A percentile compares a stretch with the other conserved stretches of the same genome.
phyloP scores from a whole-genome alignment of 2,888 invertebrate genomes.

The Creontiades dilutus region DNA sequence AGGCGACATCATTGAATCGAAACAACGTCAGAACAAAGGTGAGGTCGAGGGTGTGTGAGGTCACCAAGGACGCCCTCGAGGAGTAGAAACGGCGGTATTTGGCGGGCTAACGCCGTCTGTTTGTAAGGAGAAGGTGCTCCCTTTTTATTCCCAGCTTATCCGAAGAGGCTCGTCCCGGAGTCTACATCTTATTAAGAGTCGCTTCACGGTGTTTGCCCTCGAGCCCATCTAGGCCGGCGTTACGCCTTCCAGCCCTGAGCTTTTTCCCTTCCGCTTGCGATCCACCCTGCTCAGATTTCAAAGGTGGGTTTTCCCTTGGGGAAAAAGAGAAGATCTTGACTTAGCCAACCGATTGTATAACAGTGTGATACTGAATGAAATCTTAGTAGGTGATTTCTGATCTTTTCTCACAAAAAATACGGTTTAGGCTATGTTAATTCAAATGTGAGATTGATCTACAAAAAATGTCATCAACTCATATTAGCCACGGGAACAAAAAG shows the following conservation, averaged over 20 bases:
- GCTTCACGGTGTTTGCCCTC: constrained; percentile 32
- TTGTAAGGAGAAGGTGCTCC: neutral
- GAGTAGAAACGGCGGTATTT: constrained; percentile 27
- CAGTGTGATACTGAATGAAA: neutral
- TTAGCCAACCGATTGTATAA: neutral
- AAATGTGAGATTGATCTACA: too few species aligned
- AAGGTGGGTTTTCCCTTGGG: constrained; percentile 1
- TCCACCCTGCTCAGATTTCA: constrained; percentile 16
- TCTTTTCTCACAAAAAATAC: too few species aligned
- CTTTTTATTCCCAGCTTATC: constrained; percentile 36
- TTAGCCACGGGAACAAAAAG: too few species aligned
- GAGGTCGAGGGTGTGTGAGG: neutral
- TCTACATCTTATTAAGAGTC: constrained; percentile 39
- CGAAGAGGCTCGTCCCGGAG: constrained; percentile 28
- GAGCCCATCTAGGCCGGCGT: constrained; percentile 14
- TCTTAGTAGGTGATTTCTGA: neutral
- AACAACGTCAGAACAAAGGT: constrained; percentile 23
- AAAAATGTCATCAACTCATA: too few species aligned
- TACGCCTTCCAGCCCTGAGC: neutral
- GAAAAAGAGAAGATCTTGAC: neutral
- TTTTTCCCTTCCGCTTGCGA: neutral
- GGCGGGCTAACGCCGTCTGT: constrained; percentile 6
- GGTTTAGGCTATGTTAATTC: too few species aligned
- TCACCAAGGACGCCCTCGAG: neutral
- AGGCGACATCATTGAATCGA: constrained; percentile 17